phyloP scores from a whole-genome alignment of 2,888 invertebrate species.

The Germaria angustata region DNA sequence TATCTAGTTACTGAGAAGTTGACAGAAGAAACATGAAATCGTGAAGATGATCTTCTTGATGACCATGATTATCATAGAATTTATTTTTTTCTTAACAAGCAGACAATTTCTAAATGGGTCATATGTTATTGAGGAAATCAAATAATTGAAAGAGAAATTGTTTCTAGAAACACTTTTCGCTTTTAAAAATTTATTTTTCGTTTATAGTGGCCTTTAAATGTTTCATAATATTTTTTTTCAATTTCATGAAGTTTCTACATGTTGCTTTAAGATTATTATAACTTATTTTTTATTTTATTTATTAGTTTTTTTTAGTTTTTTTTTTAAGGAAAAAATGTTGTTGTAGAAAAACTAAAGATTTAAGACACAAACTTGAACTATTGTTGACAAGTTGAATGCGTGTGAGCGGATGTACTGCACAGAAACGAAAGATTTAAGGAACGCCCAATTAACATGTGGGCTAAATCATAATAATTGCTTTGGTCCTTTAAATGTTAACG shows the following conservation, averaged over 20 bases:
- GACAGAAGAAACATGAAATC: constrained; percentile 34
- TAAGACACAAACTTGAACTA: background rate
- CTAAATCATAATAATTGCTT: background rate
- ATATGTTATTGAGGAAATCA: constrained; percentile 16
- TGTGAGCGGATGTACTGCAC: background rate
- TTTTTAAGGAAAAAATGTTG: background rate
- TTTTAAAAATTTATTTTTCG: constrained; percentile 13
- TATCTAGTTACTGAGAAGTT: constrained; percentile 30
- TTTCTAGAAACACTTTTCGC: constrained; percentile 2
- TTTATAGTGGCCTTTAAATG: background rate
- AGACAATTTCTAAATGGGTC: constrained; percentile 38
- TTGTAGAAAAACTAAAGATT: background rate
- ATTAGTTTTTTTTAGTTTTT: background rate
- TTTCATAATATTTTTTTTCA: background rate
- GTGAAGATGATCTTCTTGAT: constrained; percentile 29
- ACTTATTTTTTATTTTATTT: background rate
- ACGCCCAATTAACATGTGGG: background rate
- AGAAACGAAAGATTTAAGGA: constrained; percentile 2
- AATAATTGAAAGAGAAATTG: constrained; percentile 54
- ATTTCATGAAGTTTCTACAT: no score
- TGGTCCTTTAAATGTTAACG: background rate
- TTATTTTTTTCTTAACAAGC: background rate
- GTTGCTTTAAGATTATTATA: background rate
- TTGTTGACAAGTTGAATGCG: background rate
- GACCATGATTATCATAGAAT: constrained; percentile 46